These are phyloP conservation scores for Microctenopoma stevenorrisi DNA, from an alignment of 2,797 vertebrate species.

Conservation along the genomic window DNA sequence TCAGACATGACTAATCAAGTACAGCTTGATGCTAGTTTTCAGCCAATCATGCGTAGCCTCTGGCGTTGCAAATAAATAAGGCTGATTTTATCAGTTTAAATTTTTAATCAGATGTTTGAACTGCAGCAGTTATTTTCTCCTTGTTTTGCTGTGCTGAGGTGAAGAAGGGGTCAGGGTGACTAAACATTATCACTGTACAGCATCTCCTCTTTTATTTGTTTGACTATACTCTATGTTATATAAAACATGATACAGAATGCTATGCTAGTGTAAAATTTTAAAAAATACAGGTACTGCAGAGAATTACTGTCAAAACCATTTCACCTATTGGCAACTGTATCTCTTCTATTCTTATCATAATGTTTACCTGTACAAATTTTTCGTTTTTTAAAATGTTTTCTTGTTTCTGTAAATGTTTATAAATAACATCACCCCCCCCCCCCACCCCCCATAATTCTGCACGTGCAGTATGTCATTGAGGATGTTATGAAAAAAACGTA, in stretches of 20 bases:
- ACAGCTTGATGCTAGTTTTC: constrained; percentile 70
- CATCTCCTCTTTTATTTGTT: not conserved
- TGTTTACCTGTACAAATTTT: too few species aligned
- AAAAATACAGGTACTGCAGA: not conserved
- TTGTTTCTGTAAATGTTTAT: too few species aligned
- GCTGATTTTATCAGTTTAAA: constrained; percentile 65
- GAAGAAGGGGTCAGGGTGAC: constrained; percentile 54
- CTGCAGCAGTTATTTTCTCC: constrained; percentile 34
- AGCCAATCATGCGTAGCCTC: constrained; percentile 72
- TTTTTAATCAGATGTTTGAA: constrained; percentile 69
- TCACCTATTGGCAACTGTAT: not conserved
- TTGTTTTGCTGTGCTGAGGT: constrained; percentile 50
- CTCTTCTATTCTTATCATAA: too few species aligned
- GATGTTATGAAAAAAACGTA: too few species aligned
- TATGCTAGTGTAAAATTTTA: not conserved
- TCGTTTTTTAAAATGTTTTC: too few species aligned
- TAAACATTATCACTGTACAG: not conserved
- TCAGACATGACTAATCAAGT: constrained; percentile 82
- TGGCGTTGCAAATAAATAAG: constrained; percentile 63
- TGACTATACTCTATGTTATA: not conserved
- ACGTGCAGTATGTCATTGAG: too few species aligned
- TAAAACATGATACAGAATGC: not conserved
- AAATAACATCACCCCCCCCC: too few species aligned
- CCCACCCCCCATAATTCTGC: too few species aligned
- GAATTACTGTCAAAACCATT: not conserved